Base-by-base conservation (phyloP, 2,888 invertebrate genomes). In the Pammene fasciana region DNA sequence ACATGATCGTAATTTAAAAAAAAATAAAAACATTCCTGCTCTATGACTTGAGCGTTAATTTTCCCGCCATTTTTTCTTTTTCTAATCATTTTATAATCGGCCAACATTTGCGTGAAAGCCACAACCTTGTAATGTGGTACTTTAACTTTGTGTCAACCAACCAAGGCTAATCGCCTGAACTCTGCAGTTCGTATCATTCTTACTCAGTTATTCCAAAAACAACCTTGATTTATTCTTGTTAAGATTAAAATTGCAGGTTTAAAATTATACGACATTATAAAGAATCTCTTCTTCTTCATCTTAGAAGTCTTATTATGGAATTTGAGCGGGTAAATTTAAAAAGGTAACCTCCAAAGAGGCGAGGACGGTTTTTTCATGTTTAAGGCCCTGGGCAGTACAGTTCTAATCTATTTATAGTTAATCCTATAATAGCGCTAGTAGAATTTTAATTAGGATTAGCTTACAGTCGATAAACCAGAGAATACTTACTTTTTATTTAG, bases 11-110 rank as follows among this genome's bases (percentile, higher is more conserved):
- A 26, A 9, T 38, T 38, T 5, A 38, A 26, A 26, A 52, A 18
- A 52, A 26, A 10, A 26, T 52, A 52, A 13, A 26, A 13, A 0
- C 36, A 18, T 43, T 14, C 5, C 34, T 5, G 8, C 16, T 43
- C 54, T 52, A 54, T 64, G 41, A 34, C 26, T 13, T 26, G 13
- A 41, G 36, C 41, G 43, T 65, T n/a, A 67, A 38, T 9, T 43
- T 68, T 46, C 34, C 61, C 55, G 68, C 64, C 43, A 54, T 50
- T 62, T 67, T 66, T 56, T 61, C 56, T 65, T 65, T 65, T 65
- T 65, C 70, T 70, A 70, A 70, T 57, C 70, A 60, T 65, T 34
- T 70, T 70, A 70, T 70, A 70, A 70, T 60, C 48, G 65, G 65
- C 46, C 68, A 43, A 48, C 46, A 48, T 46, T 68, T 60, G 16